Evolutionary conservation across 1,140 invertebrate genomes (phyloP), one percentile per base, ranked within the genome.

Genomic region (Scaptomyza pallida): DNA sequence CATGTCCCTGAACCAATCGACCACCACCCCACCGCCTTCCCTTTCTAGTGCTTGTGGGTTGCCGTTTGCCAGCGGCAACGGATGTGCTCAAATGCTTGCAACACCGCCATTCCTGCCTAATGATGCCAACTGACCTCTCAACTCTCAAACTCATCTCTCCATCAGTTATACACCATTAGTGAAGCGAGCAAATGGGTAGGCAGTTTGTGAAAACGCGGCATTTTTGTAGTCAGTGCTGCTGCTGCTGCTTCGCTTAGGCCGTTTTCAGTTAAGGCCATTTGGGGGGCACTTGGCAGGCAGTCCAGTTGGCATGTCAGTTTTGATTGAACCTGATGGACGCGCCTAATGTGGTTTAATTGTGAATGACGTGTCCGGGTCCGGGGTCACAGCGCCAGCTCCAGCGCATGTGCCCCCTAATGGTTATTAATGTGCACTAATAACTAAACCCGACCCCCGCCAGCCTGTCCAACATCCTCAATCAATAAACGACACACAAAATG

Each of bases 311-410:
- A 83, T 78, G 80, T 65, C 80, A 85, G 72, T 85, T 83, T 79
- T 85, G 80, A 83, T 83, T 83, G 80, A 83, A 63, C 68, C 72
- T 78, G 80, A 83, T 83, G 80, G 80, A 61, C 68, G 47, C 57
- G 60, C 48, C 64, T 70, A 83, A 83, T 83, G 75, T 55, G 75
- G 65, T 85, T 83, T 83, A 83, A 83, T 83, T 83, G 75, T 83
- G 80, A 83, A 79, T 79, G 75, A 83, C 70, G 80, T 75, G 68
- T 30, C 33, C 40, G n/a, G n/a, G n/a, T n/a, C n/a, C n/a, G 44
- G 40, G 63, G 45, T 64, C 59, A 30, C 21, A 57, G 62, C 19
- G 54, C 44, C 64, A 64, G 55, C 13, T 16, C n/a, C n/a, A n/a
- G n/a, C n/a, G n/a, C n/a, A n/a, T n/a, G n/a, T n/a, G n/a, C n/a